Evolutionary conservation across 2,113 vertebrate species (phyloP).

Genomic region (Struthio camelus): DNA sequence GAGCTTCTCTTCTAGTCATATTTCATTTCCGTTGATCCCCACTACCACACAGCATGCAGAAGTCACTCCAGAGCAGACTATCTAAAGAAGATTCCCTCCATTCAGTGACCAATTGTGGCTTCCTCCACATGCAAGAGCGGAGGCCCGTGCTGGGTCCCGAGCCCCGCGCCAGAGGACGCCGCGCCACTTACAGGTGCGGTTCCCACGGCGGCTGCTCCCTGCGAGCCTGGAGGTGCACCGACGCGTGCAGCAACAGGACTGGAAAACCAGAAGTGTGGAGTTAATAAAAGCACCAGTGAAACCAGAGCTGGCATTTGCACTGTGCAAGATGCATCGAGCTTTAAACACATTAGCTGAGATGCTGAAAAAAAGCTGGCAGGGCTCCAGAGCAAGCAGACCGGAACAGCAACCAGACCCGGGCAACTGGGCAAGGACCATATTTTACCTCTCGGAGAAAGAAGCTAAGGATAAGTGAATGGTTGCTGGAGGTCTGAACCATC

Average conservation of each 20-base stretch:
- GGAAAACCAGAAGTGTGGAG: neutral
- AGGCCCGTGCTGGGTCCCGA: neutral
- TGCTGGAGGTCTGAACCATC: neutral
- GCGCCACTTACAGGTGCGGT: too few relatives aligned
- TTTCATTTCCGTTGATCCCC: neutral
- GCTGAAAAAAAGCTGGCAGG: neutral
- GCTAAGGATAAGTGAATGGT: neutral
- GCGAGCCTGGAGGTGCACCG: rapidly evolving
- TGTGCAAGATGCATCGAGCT: neutral
- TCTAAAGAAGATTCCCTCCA: neutral
- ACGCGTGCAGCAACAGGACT: neutral
- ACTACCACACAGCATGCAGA: neutral
- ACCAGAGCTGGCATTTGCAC: neutral
- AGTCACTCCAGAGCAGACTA: neutral
- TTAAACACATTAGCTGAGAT: neutral
- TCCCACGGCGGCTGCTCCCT: neutral
- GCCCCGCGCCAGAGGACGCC: neutral
- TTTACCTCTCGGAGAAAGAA: neutral
- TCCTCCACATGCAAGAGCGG: neutral
- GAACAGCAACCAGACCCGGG: neutral
- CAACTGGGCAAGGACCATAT: neutral
- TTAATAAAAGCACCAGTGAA: neutral
- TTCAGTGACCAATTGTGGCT: neutral
- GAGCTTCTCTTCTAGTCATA: neutral
- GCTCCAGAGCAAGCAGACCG: neutral